Base-by-base conservation (phyloP, 2,888 invertebrate genomes). In the Chloromyia formosa region DNA sequence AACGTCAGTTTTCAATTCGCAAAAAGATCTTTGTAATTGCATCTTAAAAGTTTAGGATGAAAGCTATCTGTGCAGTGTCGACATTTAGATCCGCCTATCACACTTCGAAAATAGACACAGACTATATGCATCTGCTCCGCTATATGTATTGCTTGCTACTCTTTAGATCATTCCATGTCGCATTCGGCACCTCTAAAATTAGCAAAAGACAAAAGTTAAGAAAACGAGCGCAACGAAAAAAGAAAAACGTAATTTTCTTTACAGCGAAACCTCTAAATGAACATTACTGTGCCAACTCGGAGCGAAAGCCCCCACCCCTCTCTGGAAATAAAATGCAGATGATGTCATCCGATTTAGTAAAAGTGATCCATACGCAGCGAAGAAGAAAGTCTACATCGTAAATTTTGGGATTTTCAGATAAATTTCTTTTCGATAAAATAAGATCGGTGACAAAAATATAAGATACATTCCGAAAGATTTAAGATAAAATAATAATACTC, bases 261-360 rank as follows among this genome's bases (percentile, higher is more conserved):
- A 3, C 16, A 49, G 5, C 12, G 10, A 49, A 49, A 49, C 12
- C 14, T n/a, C 49, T 3, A 49, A 49, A 49, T 49, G 49, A 7
- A 49, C 49, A 2, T 12, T 35, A 40, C n/a, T 16, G 9, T 23
- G 62, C 16, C 12, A 62, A 16, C 27, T 1, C 27, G 1, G 10
- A 62, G 27, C 9, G 12, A 18, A 27, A 40, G 7, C 27, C 27
- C 27, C 3, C 27, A 35, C 27, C 3, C 27, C 27, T 35, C 7
- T 35, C 7, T 7, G 27, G 18, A 62, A 61, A 62, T 62, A 49
- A 66, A 66, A 35, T 20, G 16, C 49, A 18, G 45, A 66, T 49
- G 66, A 66, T 66, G 66, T 45, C 45, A 66, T 66, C 66, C 20
- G 20, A 45, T 66, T 49, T 3, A 66, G 66, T 66, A 66, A 66